Evolutionary conservation across 2,888 invertebrate species (phyloP).

Genomic region (Ichneumoninae sp.): DNA sequence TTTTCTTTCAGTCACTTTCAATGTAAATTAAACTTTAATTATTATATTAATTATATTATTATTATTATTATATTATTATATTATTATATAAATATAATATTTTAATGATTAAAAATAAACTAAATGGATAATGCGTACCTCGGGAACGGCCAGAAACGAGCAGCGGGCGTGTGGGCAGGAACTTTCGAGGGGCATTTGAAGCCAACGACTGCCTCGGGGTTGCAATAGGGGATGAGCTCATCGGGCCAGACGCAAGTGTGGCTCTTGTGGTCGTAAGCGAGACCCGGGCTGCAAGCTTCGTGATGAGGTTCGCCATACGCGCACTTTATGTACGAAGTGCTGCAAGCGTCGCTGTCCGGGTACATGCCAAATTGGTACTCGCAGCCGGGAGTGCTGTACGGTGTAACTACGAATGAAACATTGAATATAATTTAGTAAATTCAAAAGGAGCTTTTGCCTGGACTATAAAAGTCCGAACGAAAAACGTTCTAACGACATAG

Average conservation of each 20-base stretch:
- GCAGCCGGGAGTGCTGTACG: constrained; percentile 92
- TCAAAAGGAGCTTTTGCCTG: not conserved
- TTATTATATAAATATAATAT: too few species aligned
- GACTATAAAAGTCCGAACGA: too few species aligned
- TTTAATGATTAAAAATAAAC: too few species aligned
- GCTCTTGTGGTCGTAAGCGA: constrained; percentile 94
- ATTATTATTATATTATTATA: too few species aligned
- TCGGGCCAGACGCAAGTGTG: constrained; percentile 98
- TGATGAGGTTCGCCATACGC: constrained; percentile 92
- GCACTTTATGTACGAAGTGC: constrained; percentile 94
- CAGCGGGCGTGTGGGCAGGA: constrained; percentile 91
- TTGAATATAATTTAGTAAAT: not conserved
- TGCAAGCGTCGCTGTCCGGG: constrained; percentile 92
- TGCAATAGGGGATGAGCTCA: constrained; percentile 93
- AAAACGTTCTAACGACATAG: too few species aligned
- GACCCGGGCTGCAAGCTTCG: constrained; percentile 93
- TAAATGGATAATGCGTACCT: constrained; percentile 82
- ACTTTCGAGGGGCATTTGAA: constrained; percentile 96
- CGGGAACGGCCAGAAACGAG: constrained; percentile 97
- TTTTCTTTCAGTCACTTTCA: not conserved
- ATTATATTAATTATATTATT: too few species aligned
- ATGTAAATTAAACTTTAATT: too few species aligned
- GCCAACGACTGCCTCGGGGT: constrained; percentile 96
- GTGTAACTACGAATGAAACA: constrained; percentile 87
- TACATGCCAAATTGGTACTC: constrained; percentile 96